Percentiles rank a stretch among this genome's conserved stretches.
Conservation (phyloP, 1,140 invertebrate genomes). For the Belonocnema kinseyi region DNA sequence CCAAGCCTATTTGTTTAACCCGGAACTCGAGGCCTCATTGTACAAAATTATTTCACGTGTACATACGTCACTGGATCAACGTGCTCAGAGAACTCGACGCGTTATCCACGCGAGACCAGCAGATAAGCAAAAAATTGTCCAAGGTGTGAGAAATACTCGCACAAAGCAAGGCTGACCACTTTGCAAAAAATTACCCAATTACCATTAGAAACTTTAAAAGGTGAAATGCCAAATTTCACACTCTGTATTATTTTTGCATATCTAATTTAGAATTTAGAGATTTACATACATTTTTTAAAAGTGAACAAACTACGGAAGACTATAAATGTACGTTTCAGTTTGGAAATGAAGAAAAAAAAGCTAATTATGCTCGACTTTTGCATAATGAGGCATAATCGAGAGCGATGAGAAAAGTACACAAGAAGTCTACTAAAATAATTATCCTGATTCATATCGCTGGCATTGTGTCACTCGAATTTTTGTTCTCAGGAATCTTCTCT, state of each 20-base stretch:
- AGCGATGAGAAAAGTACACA: constrained; percentile 30
- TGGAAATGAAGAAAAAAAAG: not conserved
- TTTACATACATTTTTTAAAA: no score
- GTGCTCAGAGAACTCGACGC: constrained; percentile 18
- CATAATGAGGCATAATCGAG: constrained; percentile 10
- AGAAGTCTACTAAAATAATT: constrained; percentile 6
- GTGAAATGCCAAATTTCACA: not conserved
- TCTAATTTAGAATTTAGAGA: no score
- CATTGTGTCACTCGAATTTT: constrained; percentile 21
- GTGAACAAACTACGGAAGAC: not conserved
- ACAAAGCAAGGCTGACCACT: not conserved
- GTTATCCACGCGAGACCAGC: not conserved
- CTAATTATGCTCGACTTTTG: constrained; percentile 24
- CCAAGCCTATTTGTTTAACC: constrained; percentile 53
- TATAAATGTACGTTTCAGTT: not conserved
- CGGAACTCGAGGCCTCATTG: constrained; percentile 40
- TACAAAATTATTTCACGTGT: constrained; percentile 31
- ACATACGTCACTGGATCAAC: constrained; percentile 25
- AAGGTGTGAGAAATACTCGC: not conserved
- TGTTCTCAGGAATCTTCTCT: not conserved
- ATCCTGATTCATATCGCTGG: constrained; percentile 9
- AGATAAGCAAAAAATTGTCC: constrained; percentile 4
- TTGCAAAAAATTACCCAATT: no score
- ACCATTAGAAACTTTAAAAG: no score
- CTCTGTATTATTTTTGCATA: not conserved